Evolutionary conservation across 2,113 vertebrate species (phyloP).

Genomic region (Pelvicachromis taeniatus): DNA sequence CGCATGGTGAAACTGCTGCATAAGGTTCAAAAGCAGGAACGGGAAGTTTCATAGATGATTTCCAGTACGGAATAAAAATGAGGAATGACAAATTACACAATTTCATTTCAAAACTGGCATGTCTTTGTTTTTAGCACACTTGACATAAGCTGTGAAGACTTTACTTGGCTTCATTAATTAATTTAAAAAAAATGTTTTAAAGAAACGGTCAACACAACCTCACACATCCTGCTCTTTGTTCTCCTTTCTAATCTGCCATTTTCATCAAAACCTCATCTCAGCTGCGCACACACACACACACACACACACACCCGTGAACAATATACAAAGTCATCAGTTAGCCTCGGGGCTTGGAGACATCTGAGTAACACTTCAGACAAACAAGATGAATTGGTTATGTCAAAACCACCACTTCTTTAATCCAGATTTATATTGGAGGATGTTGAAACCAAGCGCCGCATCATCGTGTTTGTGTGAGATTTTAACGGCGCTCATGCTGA

Average conservation of each 20-base stretch:
- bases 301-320: neutral
- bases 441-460: neutral
- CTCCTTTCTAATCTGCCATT: slow-evolving; percentile 16
- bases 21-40: neutral
- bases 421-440: slow-evolving; percentile 28
- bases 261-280: slow-evolving; percentile 26
- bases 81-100: neutral
- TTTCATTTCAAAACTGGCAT: neutral
- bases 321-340: slow-evolving; percentile 17
- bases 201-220: neutral
- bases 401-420: slow-evolving; percentile 35
- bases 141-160: neutral
- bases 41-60: neutral
- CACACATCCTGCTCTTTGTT: slow-evolving; percentile 51
- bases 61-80: neutral
- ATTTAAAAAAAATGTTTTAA: neutral
- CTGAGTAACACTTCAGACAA: slow-evolving; percentile 24
- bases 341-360: slow-evolving; percentile 8
- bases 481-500: neutral
- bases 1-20: neutral
- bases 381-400: slow-evolving; percentile 28
- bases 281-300: neutral
- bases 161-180: slow-evolving; percentile 5
- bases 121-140: neutral
- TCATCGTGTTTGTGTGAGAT: neutral